A percentile compares a stretch with the other conserved stretches of the same genome.
These are phyloP conservation scores for Mormyrops boulengeri DNA, from an alignment of 2,797 vertebrate genomes.

Conservation along the genomic window DNA sequence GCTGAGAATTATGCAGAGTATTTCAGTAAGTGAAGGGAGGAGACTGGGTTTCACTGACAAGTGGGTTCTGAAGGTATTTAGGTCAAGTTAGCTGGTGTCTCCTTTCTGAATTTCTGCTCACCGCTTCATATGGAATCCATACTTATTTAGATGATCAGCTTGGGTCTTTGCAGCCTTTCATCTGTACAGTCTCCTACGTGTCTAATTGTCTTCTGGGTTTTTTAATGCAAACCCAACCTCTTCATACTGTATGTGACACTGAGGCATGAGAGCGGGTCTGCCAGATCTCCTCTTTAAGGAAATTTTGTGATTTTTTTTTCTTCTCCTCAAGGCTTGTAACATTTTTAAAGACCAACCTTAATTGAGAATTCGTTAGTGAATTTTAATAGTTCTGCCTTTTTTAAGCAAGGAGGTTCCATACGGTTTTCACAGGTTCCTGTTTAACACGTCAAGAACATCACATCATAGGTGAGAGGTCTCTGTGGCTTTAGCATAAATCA, in stretches of 20 bases:
- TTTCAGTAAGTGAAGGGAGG: not conserved
- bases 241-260: not conserved
- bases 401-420: not conserved
- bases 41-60: not conserved
- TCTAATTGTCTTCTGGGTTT: not conserved
- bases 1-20: not conserved
- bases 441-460: not conserved
- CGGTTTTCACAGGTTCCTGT: not conserved
- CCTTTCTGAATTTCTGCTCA: not conserved
- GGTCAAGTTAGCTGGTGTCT: not conserved
- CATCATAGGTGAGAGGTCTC: constrained; percentile 1
- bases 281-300: not conserved
- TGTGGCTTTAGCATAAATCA: not conserved
- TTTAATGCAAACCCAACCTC: not conserved
- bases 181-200: not conserved
- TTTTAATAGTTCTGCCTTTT: not conserved
- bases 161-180: not conserved
- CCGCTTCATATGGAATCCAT: not conserved
- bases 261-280: not conserved
- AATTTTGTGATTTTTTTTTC: not conserved
- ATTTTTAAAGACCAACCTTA: not conserved
- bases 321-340: not conserved
- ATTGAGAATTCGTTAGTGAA: not conserved
- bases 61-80: constrained; percentile 4
- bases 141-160: not conserved